These are phyloP conservation scores for Pygocentrus nattereri DNA, from an alignment of 2,797 vertebrate species.

Conservation along the genomic window DNA sequence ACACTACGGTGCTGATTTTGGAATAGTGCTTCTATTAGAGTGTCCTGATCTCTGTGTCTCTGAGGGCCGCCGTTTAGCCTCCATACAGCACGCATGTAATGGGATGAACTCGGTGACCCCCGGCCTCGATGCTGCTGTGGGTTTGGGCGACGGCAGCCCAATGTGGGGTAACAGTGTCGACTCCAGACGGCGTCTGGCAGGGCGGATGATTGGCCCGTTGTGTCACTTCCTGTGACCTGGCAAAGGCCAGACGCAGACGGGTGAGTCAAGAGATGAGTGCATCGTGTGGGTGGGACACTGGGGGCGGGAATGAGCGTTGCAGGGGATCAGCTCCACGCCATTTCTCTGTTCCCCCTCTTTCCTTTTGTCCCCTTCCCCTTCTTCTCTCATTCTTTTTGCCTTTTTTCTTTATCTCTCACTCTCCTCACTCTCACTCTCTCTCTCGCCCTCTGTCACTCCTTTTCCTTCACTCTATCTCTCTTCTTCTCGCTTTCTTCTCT, in stretches of 20 bases:
- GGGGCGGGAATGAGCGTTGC: conserved; percentile 14
- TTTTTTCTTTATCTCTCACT: not conserved
- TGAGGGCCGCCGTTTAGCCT: conserved; percentile 44
- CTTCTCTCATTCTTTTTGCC: not conserved
- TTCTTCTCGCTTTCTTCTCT: not conserved
- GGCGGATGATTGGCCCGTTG: conserved; percentile 44
- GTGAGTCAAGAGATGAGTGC: conserved; percentile 56
- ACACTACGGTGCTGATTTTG: conserved; percentile 11
- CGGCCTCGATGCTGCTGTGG: conserved; percentile 7
- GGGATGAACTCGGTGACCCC: conserved; percentile 44
- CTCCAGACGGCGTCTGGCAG: conserved; percentile 20
- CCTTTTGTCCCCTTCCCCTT: conserved; percentile 18
- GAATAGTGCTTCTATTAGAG: conserved; percentile 20
- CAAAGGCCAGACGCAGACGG: conserved; percentile 43
- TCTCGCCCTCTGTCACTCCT: too few species aligned
- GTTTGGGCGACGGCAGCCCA: conserved; percentile 25
- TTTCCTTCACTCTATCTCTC: too few species aligned
- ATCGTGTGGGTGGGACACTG: conserved; percentile 29
- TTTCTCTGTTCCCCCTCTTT: not conserved
- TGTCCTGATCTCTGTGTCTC: not conserved
- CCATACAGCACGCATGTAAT: not conserved
- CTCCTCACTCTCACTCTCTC: not conserved
- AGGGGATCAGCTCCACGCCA: conserved; percentile 12
- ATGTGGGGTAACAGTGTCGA: not conserved
- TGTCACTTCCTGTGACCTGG: conserved; percentile 59